Evolutionary conservation across 2,113 vertebrate genomes (phyloP), one percentile per base, ranked within the genome.

Genomic region (Sebastes schlegelii): DNA sequence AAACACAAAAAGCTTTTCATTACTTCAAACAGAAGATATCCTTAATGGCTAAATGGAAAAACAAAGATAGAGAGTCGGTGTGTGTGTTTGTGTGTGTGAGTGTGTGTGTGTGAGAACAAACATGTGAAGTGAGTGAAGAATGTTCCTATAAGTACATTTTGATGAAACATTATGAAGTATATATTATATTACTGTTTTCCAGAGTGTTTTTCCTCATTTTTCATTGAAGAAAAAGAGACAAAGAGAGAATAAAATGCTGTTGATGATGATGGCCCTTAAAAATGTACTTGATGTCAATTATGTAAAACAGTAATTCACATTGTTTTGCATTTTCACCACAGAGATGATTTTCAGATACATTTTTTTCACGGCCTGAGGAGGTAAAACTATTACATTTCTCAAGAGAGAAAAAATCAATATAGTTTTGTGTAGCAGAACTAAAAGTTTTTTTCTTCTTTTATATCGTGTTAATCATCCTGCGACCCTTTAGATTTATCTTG

Each of bases 1-100:
- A 61, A 34, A 72, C 23, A 67, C 54, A 60, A 58, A 58, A 26
- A 79, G 43, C 74, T 74, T 82, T 87, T 85, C 71, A 86, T 83
- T 74, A 66, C 69, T 63, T 77, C 54, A 84, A 76, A 81, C 40
- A 62, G 69, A 82, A 70, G 51, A 74, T 70, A 85, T 34, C 58
- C 16, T 80, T n/a, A 49, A 61, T 48, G 66, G 60, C 70, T 71
- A 67, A 85, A 67, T 40, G 67, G 19, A 69, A 69, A 62, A 71
- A 65, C 17, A 54, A 63, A 21, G 5, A 64, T n/a, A 43, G 13
- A 43, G 23, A 9, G 2, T n/a, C 0, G 3, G 13, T 61, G 58
- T 61, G 12, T 26, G 10, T 60, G 34, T 42, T 16, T 57, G 5
- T 17, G 51, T 68, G 71, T 77, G 5, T 49, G 48, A 11, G 48